These are phyloP conservation scores for Ailuropoda melanoleuca DNA, from an alignment of 2,113 vertebrate genomes.

Conservation along the genomic window DNA sequence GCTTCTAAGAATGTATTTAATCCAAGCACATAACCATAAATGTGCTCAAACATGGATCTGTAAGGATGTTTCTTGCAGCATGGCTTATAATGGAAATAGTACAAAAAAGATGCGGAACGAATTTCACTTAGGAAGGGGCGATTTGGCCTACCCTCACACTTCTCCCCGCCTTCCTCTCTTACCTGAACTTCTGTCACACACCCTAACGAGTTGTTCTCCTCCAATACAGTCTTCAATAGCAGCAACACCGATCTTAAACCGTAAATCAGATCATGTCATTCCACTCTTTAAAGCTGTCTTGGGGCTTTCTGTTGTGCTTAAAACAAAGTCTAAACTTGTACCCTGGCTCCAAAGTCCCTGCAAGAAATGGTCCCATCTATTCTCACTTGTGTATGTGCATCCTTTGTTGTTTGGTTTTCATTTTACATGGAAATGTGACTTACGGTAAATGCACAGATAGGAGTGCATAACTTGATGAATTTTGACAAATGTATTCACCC, in stretches of 20 bases:
- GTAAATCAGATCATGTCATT: not conserved
- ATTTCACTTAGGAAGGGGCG: not conserved
- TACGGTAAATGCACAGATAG: not conserved
- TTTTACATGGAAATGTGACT: not conserved
- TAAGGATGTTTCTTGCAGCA: not conserved
- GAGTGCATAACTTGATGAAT: not conserved
- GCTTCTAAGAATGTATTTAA: slow-evolving; percentile 37
- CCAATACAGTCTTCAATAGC: not conserved
- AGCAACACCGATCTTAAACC: not conserved
- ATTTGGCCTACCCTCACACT: not conserved
- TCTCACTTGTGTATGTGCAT: not conserved
- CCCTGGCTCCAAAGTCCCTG: not conserved
- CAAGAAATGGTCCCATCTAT: not conserved
- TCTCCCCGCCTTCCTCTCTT: not conserved
- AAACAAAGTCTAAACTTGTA: not conserved
- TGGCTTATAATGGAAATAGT: not conserved
- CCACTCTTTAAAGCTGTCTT: not conserved
- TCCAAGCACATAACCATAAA: not conserved
- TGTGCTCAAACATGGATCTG: not conserved
- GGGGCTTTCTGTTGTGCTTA: not conserved
- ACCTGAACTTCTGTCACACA: not conserved
- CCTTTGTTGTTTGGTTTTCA: not conserved
- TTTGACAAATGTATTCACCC: not conserved
- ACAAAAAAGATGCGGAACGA: not conserved
- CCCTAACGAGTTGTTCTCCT: not conserved